Evolutionary conservation across 2,888 invertebrate genomes (phyloP).

Genomic region (Volucella inflata): DNA sequence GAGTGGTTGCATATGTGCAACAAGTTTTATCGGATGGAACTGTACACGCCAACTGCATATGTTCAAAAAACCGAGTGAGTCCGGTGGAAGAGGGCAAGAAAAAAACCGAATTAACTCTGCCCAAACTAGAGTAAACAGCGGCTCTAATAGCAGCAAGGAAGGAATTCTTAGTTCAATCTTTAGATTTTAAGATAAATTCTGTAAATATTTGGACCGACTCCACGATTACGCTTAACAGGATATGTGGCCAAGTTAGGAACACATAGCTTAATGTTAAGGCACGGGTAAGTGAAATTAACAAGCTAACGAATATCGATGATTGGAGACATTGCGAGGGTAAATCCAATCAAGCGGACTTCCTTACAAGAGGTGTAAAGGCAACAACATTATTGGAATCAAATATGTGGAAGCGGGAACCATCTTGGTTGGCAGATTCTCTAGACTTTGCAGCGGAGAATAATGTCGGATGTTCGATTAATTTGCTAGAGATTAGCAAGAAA

Average conservation of each 20-base stretch:
- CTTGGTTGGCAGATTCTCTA: constrained; percentile 10
- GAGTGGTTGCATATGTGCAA: constrained; percentile 62
- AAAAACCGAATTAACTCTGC: background rate
- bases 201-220: constrained; percentile 4
- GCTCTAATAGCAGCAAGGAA: constrained; percentile 4
- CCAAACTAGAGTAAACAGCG: constrained; percentile 17
- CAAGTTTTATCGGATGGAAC: background rate
- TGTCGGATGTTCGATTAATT: constrained; percentile 19
- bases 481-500: constrained; percentile 14
- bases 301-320: constrained; percentile 15
- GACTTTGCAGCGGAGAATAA: background rate
- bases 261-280: background rate
- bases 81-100: background rate
- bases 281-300: constrained; percentile 40
- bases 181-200: constrained; percentile 15
- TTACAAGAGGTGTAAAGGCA: constrained; percentile 31
- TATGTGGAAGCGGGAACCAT: background rate
- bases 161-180: constrained; percentile 3
- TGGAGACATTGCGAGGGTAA: constrained; percentile 9
- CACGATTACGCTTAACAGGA: constrained; percentile 16
- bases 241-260: constrained; percentile 8
- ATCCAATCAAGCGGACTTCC: background rate
- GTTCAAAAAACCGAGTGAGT: background rate
- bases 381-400: constrained; percentile 23
- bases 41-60: background rate